Conservation (phyloP, 2,888 invertebrate genomes). For the Lycophotia porphyrea region DNA sequence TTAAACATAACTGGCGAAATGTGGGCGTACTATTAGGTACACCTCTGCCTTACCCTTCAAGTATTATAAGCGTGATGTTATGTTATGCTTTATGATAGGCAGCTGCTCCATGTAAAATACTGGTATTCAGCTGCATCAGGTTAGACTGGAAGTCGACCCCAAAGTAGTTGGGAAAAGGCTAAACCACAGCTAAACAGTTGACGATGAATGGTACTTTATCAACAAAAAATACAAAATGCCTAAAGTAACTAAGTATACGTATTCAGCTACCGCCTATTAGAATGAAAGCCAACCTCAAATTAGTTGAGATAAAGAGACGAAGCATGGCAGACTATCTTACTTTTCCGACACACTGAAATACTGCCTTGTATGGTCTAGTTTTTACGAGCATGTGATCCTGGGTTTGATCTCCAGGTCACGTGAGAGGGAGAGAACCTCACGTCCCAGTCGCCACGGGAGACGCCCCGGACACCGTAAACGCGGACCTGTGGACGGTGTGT, state of each 20-base stretch:
- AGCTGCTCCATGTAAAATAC: too few relatives aligned
- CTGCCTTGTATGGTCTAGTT: not conserved
- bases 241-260: not conserved
- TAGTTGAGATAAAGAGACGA: not conserved
- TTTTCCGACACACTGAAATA: not conserved
- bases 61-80: too few relatives aligned
- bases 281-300: not conserved
- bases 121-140: not conserved
- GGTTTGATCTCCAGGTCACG: not conserved
- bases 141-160: not conserved
- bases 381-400: not conserved
- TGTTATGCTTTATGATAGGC: too few relatives aligned
- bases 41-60: too few relatives aligned
- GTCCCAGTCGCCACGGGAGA: too few relatives aligned
- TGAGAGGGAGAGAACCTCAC: too few relatives aligned
- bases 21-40: too few relatives aligned
- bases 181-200: not conserved
- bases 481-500: too few relatives aligned
- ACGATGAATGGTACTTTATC: conserved; percentile 6
- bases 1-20: too few relatives aligned
- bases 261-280: not conserved
- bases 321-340: not conserved
- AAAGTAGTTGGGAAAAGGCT: not conserved
- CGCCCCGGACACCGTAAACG: too few relatives aligned
- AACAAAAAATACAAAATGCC: not conserved